These are phyloP conservation scores for Limenitis arthemis DNA, from an alignment of 2,888 invertebrate genomes.

Conservation along the genomic window DNA sequence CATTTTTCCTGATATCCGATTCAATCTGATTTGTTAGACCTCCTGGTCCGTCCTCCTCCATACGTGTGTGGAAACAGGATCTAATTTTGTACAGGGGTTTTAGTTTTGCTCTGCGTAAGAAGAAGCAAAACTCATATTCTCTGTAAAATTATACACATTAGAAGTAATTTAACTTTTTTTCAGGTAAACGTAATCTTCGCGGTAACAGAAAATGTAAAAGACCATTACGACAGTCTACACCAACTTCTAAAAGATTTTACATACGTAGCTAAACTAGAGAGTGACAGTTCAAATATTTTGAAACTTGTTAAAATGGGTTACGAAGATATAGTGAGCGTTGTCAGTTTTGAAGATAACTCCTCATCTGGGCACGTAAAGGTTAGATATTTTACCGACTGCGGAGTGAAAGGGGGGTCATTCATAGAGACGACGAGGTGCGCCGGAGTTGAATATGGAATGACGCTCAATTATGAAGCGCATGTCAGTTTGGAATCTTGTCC, in stretches of 20 bases:
- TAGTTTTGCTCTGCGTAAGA: too few species aligned
- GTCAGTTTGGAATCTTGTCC: slow-evolving; percentile 73
- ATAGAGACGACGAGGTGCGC: slow-evolving; percentile 71
- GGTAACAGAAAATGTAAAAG: slow-evolving; percentile 78
- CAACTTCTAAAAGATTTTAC: slow-evolving; percentile 79
- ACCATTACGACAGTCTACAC: slow-evolving; percentile 79
- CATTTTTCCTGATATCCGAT: too few species aligned
- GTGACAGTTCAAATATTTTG: slow-evolving; percentile 90
- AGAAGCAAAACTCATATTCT: too few species aligned
- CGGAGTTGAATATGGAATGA: slow-evolving; percentile 73
- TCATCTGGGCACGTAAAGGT: slow-evolving; percentile 74
- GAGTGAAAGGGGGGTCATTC: slow-evolving; percentile 57
- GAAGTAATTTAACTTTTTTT: slow-evolving; percentile 22
- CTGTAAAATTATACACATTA: neutral
- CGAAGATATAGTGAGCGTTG: slow-evolving; percentile 78
- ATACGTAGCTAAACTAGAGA: slow-evolving; percentile 82
- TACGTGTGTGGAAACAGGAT: too few species aligned
- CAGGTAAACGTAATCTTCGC: slow-evolving; percentile 90
- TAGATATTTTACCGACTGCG: slow-evolving; percentile 81
- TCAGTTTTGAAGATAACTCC: slow-evolving; percentile 73
- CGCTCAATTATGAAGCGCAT: slow-evolving; percentile 75
- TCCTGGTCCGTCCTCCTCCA: too few species aligned
- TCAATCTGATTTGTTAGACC: too few species aligned
- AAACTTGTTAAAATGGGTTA: slow-evolving; percentile 87
- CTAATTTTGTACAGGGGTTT: too few species aligned